Percentiles rank a stretch among this genome's conserved stretches.
phyloP scores from a whole-genome alignment of 2,113 vertebrate species.

The Amphiprion percula region DNA sequence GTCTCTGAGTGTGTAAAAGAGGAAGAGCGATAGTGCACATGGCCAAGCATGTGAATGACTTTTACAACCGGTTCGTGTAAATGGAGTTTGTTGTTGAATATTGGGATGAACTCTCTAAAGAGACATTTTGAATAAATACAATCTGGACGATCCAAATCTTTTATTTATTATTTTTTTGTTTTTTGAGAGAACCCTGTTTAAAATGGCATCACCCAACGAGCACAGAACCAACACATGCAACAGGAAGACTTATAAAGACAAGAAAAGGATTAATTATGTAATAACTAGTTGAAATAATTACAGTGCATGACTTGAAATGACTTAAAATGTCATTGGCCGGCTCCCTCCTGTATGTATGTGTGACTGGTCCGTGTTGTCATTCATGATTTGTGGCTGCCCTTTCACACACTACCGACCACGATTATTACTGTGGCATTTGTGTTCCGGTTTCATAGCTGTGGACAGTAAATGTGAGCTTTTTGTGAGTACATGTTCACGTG shows the following conservation, averaged over 20 bases:
- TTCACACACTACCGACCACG: not conserved
- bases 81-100: slow-evolving; percentile 10
- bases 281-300: slow-evolving; percentile 7
- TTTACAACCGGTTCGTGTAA: slow-evolving; percentile 11
- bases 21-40: slow-evolving; percentile 30
- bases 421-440: not conserved
- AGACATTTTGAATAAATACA: not conserved
- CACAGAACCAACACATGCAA: too few species aligned
- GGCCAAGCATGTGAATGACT: slow-evolving; percentile 60
- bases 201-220: too few species aligned
- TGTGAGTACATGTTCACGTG: slow-evolving; percentile 10
- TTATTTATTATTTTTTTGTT: too few species aligned
- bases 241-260: not conserved
- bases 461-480: slow-evolving; percentile 9
- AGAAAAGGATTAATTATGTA: not conserved
- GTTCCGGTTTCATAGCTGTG: not conserved
- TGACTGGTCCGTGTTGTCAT: not conserved
- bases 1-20: slow-evolving; percentile 12
- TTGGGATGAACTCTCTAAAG: not conserved
- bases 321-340: not conserved
- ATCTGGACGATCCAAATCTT: not conserved
- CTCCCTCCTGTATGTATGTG: not conserved
- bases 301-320: not conserved
- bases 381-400: not conserved
- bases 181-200: too few species aligned